Evolutionary conservation across 2,888 invertebrate genomes (phyloP), one percentile per base, ranked within the genome.

Genomic region (Ormyrus nitidulus): DNA sequence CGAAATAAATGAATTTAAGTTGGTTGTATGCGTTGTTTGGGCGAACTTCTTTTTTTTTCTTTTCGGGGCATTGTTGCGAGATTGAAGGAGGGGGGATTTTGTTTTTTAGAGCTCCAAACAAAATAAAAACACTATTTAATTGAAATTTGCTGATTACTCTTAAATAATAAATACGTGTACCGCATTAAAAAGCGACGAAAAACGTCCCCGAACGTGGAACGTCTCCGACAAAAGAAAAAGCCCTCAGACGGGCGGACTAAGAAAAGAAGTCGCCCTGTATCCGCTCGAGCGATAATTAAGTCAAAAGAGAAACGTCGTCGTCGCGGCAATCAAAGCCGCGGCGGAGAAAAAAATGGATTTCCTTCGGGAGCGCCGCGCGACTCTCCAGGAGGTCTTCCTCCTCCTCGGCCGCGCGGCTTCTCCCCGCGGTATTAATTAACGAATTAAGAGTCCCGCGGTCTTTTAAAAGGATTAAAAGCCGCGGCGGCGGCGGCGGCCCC

Each of bases 391-490:
- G 44, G 34, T 19, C 19, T 51, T 19, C 44, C 7, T 58, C 46
- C 34, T 34, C 9, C 56, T 7, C 1, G 6, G 53, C 34, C 11
- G 9, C 10, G 19, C 9, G 7, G 54, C 51, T n/a, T 54, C 11
- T 75, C 78, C 84, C 85, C 79, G 83, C 49, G 85, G 86, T 87
- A 88, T 88, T 89, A 89, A 89, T 89, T 89, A 89, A 86, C 86
- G 85, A 85, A 89, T 89, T 89, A 88, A 88, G 88, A 86, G 85
- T 0, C 10, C 13, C 19, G 66, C 19, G 6, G 58, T 34, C 44
- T 77, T 81, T 70, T 83, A 84, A 85, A 83, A 83, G 84, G 83
- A 84, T 84, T 84, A 83, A 84, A 83, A 82, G 80, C 44, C 48
- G 66, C 46, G 54, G 59, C 44, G n/a, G 51, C 46, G n/a, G 53